Conservation (phyloP, 2,888 invertebrate genomes). For the Nemoura dubitans region DNA sequence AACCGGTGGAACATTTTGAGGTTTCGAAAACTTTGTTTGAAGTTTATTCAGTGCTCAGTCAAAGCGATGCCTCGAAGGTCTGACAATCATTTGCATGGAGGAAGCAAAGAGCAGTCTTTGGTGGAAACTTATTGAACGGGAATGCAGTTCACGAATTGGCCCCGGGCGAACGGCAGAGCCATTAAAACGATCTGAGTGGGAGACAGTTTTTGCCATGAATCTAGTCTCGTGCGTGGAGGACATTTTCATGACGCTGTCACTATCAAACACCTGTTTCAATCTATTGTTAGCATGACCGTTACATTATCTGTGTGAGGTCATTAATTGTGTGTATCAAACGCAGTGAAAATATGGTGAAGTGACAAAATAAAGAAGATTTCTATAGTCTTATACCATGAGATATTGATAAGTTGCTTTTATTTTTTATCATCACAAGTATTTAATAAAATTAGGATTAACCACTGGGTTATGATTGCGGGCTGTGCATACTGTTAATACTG, state of each 20-base stretch:
- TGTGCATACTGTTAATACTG: too few species aligned
- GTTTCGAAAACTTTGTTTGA: slow-evolving; percentile 48
- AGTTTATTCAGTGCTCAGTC: slow-evolving; percentile 36
- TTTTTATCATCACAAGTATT: too few species aligned
- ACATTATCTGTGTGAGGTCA: too few species aligned
- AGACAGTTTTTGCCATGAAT: background rate
- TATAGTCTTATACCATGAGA: too few species aligned
- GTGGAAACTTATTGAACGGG: background rate
- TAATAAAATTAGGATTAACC: too few species aligned
- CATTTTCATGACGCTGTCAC: background rate
- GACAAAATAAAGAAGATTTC: too few species aligned
- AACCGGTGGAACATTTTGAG: slow-evolving; percentile 47
- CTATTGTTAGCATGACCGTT: too few species aligned
- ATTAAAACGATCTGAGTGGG: background rate
- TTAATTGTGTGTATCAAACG: too few species aligned
- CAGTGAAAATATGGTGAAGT: too few species aligned
- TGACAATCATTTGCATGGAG: slow-evolving; percentile 31
- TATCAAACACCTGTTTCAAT: too few species aligned
- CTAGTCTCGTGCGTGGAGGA: background rate
- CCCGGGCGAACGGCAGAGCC: background rate
- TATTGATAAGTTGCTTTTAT: too few species aligned
- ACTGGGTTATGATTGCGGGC: too few species aligned
- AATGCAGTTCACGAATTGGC: background rate
- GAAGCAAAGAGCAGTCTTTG: slow-evolving; percentile 7
- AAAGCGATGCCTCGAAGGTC: background rate